A percentile compares a stretch with the other conserved stretches of the same genome.
Evolutionary conservation across 2,113 vertebrate genomes (phyloP).

Genomic region (Chrysochloris asiatica): DNA sequence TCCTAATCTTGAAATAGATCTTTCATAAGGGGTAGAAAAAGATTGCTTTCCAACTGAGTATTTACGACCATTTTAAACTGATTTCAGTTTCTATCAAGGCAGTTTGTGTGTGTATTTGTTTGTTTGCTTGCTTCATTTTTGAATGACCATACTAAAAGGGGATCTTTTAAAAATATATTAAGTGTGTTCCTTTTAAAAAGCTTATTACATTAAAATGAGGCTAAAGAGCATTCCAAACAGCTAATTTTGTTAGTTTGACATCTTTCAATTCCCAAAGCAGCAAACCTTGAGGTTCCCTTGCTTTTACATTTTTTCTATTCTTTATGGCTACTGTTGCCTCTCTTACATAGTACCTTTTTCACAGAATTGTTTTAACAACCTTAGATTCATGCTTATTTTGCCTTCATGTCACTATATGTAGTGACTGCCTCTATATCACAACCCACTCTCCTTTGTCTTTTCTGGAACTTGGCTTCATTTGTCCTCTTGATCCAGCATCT

Average conservation of each 20-base stretch:
- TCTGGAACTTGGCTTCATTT: not conserved
- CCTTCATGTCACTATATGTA: not conserved
- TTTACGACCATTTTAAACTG: slow-evolving; percentile 18
- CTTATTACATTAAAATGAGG: slow-evolving; percentile 29
- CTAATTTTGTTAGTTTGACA: slow-evolving; percentile 7
- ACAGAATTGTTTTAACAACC: not conserved
- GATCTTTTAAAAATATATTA: not conserved
- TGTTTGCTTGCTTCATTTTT: slow-evolving; percentile 1
- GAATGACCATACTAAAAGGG: slow-evolving; percentile 46
- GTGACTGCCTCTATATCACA: not conserved
- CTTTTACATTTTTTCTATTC: not conserved
- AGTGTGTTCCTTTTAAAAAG: slow-evolving; percentile 7
- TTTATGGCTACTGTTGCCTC: not conserved
- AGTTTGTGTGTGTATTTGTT: slow-evolving; percentile 28
- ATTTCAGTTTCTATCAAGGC: slow-evolving; percentile 32
- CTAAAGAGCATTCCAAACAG: slow-evolving; percentile 31
- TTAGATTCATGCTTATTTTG: not conserved
- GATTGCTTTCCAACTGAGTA: slow-evolving; percentile 45
- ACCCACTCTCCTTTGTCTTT: not conserved
- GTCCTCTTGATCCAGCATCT: not conserved
- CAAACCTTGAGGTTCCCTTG: not conserved
- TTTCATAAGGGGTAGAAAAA: slow-evolving; percentile 52
- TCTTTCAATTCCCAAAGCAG: slow-evolving; percentile 28
- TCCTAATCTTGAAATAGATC: slow-evolving; percentile 55
- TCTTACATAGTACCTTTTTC: not conserved